Conservation (phyloP, 2,113 vertebrate species). For the Aldabrachelys gigantea region DNA sequence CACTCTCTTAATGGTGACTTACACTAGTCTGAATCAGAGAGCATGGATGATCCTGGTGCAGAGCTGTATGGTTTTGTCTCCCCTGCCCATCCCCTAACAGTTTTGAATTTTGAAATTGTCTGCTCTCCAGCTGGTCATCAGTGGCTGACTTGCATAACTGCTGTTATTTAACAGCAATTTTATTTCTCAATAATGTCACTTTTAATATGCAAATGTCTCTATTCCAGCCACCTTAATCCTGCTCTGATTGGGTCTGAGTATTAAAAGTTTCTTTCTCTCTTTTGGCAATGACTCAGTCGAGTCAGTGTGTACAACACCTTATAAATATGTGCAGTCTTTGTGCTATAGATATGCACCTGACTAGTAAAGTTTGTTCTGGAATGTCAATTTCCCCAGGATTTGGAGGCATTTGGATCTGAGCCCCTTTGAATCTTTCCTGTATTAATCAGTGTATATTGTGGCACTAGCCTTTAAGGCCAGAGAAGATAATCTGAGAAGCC, state of each 20-base stretch:
- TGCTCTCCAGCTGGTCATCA: not conserved
- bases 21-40: not conserved
- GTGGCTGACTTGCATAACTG: conserved; percentile 37
- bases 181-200: conserved; percentile 10
- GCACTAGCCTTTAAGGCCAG: not conserved
- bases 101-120: not conserved
- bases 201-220: not conserved
- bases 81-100: not conserved
- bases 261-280: not conserved
- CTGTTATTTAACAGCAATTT: conserved; percentile 3
- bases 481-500: no score
- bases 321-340: not conserved
- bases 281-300: not conserved
- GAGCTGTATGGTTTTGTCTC: rapidly evolving
- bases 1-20: no score
- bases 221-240: conserved; percentile 17
- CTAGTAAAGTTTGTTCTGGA: not conserved
- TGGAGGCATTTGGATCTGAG: not conserved
- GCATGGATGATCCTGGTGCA: not conserved
- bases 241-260: conserved; percentile 34
- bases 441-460: not conserved
- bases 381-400: not conserved
- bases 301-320: not conserved
- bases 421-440: not conserved
- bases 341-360: not conserved